phyloP scores from a whole-genome alignment of 2,113 vertebrate species.

The Dromaius novaehollandiae region DNA sequence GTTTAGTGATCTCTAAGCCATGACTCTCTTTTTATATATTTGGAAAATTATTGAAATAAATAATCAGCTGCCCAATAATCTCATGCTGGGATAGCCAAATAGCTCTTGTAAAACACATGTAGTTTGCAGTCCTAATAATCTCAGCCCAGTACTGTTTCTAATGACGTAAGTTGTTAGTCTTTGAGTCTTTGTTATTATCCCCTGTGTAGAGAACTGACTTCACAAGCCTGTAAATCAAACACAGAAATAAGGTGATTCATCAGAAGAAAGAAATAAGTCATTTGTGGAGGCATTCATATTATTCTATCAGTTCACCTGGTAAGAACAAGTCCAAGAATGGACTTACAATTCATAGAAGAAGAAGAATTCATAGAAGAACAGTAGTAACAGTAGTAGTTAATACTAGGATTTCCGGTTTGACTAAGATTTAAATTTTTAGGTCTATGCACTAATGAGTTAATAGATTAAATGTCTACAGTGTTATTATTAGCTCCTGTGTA shows the following conservation, averaged over 20 bases:
- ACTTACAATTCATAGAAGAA: neutral
- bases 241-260: neutral
- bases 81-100: neutral
- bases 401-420: neutral
- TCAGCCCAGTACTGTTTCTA: neutral
- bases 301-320: neutral
- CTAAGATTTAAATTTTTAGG: neutral
- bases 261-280: neutral
- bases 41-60: neutral
- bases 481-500: neutral
- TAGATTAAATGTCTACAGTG: neutral
- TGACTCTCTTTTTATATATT: neutral
- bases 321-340: neutral
- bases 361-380: too few relatives aligned
- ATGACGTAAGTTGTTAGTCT: neutral
- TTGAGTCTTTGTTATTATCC: neutral
- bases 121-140: neutral
- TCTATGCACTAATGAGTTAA: neutral
- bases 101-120: neutral
- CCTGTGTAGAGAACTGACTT: neutral
- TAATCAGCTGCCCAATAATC: neutral
- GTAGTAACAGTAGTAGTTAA: neutral
- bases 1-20: neutral
- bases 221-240: neutral
- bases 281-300: neutral